These are phyloP conservation scores for Neosalanx taihuensis DNA, from an alignment of 2,797 vertebrate genomes.

Conservation along the genomic window DNA sequence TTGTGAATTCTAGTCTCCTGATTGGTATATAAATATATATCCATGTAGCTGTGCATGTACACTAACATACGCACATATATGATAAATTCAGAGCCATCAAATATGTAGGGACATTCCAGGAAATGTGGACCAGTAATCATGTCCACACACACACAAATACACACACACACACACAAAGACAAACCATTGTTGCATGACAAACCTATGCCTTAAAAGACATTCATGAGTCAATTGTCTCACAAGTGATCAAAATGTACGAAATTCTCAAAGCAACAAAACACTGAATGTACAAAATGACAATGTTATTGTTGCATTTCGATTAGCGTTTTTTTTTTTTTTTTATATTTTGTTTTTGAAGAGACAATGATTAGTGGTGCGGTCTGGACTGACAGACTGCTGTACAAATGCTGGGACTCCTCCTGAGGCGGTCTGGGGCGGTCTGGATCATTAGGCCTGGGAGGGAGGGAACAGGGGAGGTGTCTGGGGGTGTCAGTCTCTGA, in stretches of 20 bases:
- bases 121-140: constrained; percentile 23
- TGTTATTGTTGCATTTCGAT: constrained; percentile 17
- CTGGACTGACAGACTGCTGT: constrained; percentile 28
- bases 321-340: background rate
- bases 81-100: constrained; percentile 21
- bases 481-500: background rate
- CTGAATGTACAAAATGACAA: constrained; percentile 55
- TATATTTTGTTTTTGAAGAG: constrained; percentile 22
- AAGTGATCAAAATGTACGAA: constrained; percentile 35
- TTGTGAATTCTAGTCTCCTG: constrained; percentile 31
- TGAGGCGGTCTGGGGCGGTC: constrained; percentile 24
- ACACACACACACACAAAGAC: constrained; percentile 25
- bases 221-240: constrained; percentile 41
- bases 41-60: constrained; percentile 46
- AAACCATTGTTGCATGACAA: constrained; percentile 60
- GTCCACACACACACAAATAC: constrained; percentile 30
- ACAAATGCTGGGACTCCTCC: constrained; percentile 13
- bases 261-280: constrained; percentile 18
- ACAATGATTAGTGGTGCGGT: constrained; percentile 33
- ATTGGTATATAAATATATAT: constrained; percentile 22
- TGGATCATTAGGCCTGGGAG: background rate
- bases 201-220: constrained; percentile 65
- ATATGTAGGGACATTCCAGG: constrained; percentile 27
- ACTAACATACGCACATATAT: constrained; percentile 41
- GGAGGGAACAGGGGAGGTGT: background rate